phyloP scores from a whole-genome alignment of 2,888 invertebrate genomes.

The Parochlus steinenii region DNA sequence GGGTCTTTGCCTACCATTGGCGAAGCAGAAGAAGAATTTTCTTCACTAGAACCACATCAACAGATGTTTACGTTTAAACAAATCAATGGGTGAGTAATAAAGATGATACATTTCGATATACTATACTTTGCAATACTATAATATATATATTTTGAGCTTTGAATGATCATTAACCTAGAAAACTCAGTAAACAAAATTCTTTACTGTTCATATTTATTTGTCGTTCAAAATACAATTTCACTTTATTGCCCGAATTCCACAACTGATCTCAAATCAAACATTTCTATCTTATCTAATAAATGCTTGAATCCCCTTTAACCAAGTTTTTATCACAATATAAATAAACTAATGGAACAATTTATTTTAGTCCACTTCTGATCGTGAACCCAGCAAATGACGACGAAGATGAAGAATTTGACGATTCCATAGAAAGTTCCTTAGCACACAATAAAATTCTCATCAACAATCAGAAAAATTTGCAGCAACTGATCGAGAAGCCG shows the following conservation, averaged over 20 bases:
- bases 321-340: background rate
- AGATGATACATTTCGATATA: too few species aligned
- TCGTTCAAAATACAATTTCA: too few species aligned
- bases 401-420: constrained; percentile 3
- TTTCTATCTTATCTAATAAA: too few species aligned
- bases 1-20: constrained; percentile 31
- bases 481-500: constrained; percentile 1
- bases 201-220: too few species aligned
- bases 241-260: too few species aligned
- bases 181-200: too few species aligned
- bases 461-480: background rate
- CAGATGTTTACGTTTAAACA: background rate
- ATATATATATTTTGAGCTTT: too few species aligned
- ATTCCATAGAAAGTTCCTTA: background rate
- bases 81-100: constrained; percentile 3
- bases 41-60: constrained; percentile 24
- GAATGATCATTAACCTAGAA: too few species aligned
- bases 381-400: constrained; percentile 1
- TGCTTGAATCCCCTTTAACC: too few species aligned
- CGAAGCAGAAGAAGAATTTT: constrained; percentile 30
- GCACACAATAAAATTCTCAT: background rate
- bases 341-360: background rate
- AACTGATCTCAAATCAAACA: too few species aligned
- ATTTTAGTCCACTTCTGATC: constrained; percentile 10
- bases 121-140: too few species aligned